These are phyloP conservation scores for Ptychobarbus kaznakovi DNA, from an alignment of 2,797 vertebrate genomes.

Conservation along the genomic window DNA sequence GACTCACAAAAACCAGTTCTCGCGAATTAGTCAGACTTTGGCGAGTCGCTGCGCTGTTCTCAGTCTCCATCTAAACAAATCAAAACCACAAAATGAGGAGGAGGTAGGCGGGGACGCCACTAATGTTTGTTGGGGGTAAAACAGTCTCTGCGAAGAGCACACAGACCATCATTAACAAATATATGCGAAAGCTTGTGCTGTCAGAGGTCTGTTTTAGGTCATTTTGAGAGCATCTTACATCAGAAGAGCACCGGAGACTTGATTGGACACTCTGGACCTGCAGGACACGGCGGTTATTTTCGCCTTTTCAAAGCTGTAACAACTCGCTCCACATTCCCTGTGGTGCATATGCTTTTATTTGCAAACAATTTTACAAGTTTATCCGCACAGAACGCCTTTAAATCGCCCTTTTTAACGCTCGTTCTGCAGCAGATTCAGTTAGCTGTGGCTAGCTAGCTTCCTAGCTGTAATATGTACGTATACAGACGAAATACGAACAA, in stretches of 20 bases:
- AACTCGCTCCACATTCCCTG: slow-evolving; percentile 34
- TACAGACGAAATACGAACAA: slow-evolving; percentile 73
- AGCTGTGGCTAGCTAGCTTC: slow-evolving; percentile 77
- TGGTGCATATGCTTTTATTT: slow-evolving; percentile 2
- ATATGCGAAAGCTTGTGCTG: neutral
- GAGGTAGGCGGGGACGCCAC: slow-evolving; percentile 62
- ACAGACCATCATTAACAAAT: slow-evolving; percentile 7
- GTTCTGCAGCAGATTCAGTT: slow-evolving; percentile 72
- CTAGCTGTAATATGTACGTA: slow-evolving; percentile 76
- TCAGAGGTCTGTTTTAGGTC: neutral
- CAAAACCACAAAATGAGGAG: slow-evolving; percentile 35
- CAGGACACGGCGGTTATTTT: slow-evolving; percentile 45
- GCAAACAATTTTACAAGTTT: neutral
- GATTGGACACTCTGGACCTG: slow-evolving; percentile 54
- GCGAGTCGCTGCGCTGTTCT: neutral
- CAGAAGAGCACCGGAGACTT: slow-evolving; percentile 6
- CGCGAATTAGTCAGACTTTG: neutral
- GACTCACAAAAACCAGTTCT: no score
- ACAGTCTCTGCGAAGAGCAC: neutral
- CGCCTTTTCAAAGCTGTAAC: slow-evolving; percentile 37
- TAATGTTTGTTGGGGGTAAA: slow-evolving; percentile 30
- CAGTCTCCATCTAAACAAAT: slow-evolving; percentile 26
- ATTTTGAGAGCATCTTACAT: slow-evolving; percentile 23
- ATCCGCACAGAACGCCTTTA: slow-evolving; percentile 2
- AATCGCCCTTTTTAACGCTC: slow-evolving; percentile 33